Percentiles rank a stretch among this genome's conserved stretches.
These are phyloP conservation scores for Podarcis raffonei DNA, from an alignment of 2,113 vertebrate genomes.

Conservation along the genomic window DNA sequence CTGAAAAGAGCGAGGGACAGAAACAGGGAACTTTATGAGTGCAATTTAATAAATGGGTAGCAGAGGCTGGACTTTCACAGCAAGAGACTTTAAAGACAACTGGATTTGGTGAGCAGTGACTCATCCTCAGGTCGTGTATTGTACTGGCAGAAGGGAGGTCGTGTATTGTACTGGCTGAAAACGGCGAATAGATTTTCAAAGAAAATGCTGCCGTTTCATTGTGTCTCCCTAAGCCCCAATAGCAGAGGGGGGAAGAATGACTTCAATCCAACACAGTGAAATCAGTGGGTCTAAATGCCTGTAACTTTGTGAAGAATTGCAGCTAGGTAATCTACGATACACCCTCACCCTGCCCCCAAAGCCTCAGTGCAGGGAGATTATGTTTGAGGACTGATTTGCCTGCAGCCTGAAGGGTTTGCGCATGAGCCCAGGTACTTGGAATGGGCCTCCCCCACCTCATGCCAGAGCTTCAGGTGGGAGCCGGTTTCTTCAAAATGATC, in stretches of 20 bases:
- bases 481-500: not conserved
- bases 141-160: too few species aligned
- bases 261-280: not conserved
- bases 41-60: constrained; percentile 65
- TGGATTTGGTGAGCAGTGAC: not conserved
- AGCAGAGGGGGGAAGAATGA: not conserved
- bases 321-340: not conserved
- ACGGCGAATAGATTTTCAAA: not conserved
- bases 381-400: not conserved
- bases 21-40: constrained; percentile 45
- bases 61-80: constrained; percentile 48
- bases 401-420: too few species aligned
- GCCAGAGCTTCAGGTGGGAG: too few species aligned
- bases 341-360: not conserved
- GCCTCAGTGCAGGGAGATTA: not conserved
- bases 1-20: constrained; percentile 55
- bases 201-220: not conserved
- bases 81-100: constrained; percentile 21
- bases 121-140: not conserved
- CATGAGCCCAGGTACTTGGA: too few species aligned
- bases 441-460: too few species aligned
- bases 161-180: not conserved
- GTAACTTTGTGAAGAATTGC: not conserved
- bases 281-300: not conserved
- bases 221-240: not conserved